phyloP scores from a whole-genome alignment of 2,113 vertebrate species.

The Girardinichthys multiradiatus region DNA sequence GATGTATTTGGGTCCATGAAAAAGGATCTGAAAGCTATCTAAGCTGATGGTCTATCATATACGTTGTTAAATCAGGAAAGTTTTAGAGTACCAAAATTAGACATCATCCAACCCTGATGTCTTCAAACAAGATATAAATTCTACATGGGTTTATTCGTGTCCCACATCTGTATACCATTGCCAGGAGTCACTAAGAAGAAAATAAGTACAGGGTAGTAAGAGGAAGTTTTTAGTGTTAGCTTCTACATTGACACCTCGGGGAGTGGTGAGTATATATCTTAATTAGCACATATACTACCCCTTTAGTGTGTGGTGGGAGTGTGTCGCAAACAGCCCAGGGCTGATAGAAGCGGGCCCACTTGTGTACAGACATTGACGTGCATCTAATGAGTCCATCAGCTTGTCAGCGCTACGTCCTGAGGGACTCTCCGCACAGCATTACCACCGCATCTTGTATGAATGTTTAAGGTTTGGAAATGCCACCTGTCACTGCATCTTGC shows the following conservation, averaged over 20 bases:
- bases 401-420: slow-evolving; percentile 59
- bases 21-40: no score
- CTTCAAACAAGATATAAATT: no score
- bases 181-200: slow-evolving; percentile 10
- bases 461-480: slow-evolving; percentile 55
- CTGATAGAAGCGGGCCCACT: slow-evolving; percentile 44
- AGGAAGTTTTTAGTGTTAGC: slow-evolving; percentile 18
- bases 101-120: no score
- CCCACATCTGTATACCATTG: background rate
- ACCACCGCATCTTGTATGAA: slow-evolving; percentile 46
- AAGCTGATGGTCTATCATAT: no score
- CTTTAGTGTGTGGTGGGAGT: slow-evolving; percentile 5
- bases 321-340: slow-evolving; percentile 59
- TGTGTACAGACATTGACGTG: slow-evolving; percentile 50
- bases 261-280: slow-evolving; percentile 41
- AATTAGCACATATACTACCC: slow-evolving; percentile 48
- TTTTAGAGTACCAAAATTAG: no score
- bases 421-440: slow-evolving; percentile 53
- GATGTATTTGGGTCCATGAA: no score
- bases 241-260: slow-evolving; percentile 28
- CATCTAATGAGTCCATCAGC: slow-evolving; percentile 74
- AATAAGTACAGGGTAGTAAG: slow-evolving; percentile 5
- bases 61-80: no score
- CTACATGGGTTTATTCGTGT: no score
- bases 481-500: slow-evolving; percentile 65